Conservation (phyloP, 2,113 vertebrate genomes). For the Laterallus jamaicensis region DNA sequence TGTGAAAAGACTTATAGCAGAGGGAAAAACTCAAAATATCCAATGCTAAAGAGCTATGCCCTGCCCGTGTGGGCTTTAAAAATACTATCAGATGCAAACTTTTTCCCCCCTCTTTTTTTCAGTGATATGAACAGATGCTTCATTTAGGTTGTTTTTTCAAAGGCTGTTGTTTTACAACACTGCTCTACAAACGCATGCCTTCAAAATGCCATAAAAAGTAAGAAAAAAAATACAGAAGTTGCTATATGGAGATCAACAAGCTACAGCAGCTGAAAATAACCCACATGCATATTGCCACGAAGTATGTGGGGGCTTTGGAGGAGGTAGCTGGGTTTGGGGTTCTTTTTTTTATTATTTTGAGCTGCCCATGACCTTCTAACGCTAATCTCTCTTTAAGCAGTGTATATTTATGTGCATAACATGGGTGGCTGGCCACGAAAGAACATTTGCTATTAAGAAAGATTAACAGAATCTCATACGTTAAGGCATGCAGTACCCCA, state of each 20-base stretch:
- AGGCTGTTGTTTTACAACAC: neutral
- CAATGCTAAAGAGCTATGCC: neutral
- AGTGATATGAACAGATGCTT: neutral
- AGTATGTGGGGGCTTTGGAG: neutral
- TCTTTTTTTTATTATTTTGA: conserved; percentile 3
- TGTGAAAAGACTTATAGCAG: neutral
- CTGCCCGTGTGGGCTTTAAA: neutral
- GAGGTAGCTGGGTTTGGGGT: neutral
- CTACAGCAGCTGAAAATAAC: conserved; percentile 39
- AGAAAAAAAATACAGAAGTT: conserved; percentile 33
- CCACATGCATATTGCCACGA: neutral
- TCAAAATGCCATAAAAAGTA: neutral
- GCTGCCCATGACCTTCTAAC: neutral
- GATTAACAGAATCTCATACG: neutral
- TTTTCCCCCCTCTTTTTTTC: neutral
- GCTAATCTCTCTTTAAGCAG: neutral
- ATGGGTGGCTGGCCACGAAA: neutral
- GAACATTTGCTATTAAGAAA: neutral
- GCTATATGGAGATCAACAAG: conserved; percentile 3
- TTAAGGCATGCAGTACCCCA: neutral
- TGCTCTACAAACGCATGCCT: neutral
- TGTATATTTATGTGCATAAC: neutral
- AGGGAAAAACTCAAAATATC: neutral
- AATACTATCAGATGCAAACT: neutral
- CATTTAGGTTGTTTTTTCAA: conserved; percentile 12